Evolutionary conservation across 2,113 vertebrate genomes (phyloP).

Genomic region (Heterotis niloticus): DNA sequence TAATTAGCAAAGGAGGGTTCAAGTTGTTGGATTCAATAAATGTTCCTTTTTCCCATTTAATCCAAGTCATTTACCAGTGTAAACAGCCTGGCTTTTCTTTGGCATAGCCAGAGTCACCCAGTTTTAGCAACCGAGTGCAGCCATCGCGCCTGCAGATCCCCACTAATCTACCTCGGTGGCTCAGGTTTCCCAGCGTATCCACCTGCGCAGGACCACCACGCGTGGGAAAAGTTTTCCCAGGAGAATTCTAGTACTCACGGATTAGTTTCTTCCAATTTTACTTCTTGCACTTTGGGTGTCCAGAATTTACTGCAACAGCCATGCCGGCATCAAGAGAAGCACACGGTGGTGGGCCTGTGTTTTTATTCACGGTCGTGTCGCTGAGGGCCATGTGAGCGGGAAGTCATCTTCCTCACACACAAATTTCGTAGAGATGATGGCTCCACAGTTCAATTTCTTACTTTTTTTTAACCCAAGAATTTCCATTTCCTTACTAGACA

Average conservation of each 20-base stretch:
- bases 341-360: not conserved
- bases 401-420: no score
- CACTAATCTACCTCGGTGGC: not conserved
- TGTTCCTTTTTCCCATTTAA: no score
- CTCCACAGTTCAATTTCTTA: not conserved
- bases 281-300: constrained; percentile 14
- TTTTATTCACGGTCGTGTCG: not conserved
- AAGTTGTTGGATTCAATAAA: no score
- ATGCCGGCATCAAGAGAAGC: constrained; percentile 29
- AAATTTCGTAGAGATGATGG: not conserved
- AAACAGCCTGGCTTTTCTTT: not conserved
- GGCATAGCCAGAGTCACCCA: not conserved
- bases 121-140: not conserved
- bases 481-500: not conserved
- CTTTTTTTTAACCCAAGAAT: not conserved
- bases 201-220: not conserved
- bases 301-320: constrained; percentile 24
- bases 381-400: no score
- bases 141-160: not conserved
- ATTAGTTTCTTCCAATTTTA: constrained; percentile 30
- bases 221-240: not conserved
- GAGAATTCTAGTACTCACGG: constrained; percentile 14
- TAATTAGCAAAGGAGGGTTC: no score
- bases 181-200: no score
- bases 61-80: not conserved